Evolutionary conservation across 2,888 invertebrate genomes (phyloP), one percentile per base, ranked within the genome.

Genomic region (Allophyes oxyacanthae): DNA sequence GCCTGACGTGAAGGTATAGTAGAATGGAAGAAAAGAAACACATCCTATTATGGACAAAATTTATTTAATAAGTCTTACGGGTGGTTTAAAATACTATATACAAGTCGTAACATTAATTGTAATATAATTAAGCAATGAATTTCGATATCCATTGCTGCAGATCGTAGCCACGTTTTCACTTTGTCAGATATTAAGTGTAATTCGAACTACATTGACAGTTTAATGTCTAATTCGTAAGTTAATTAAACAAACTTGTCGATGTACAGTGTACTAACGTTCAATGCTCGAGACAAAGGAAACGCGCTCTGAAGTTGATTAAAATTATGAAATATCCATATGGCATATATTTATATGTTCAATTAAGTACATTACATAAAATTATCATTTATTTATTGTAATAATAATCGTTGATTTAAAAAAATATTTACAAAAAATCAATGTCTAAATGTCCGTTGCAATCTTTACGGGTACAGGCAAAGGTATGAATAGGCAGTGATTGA

Each of bases 51-150:
- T 75, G 75, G 75, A 72, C 75, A 74, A 74, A 68, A 75, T 60
- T 59, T 64, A 63, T 74, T 75, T 72, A 65, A 75, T 75, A 75
- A 74, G 75, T 74, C 73, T 74, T 74, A 73, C 72, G 57, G 56
- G 54, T 63, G 63, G 58, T 72, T 74, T 66, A 74, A 49, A 63
- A 37, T 74, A 75, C 45, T 74, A 74, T 74, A 52, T 74, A 74
- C 75, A 74, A 60, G 36, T 52, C 72, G 55, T 72, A 68, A 71
- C 43, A 71, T 54, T 64, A 61, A 72, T 71, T 58, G 46, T 69
- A 72, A 62, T 61, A 64, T 51, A 54, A 56, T 54, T 54, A 44
- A 54, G 63, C 63, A 68, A 57, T 63, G 63, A 62, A 63, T 62
- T 45, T 42, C 11, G 37, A 55, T 45, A 52, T 10, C 6, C 63